Evolutionary conservation across 2,113 vertebrate species (phyloP).

Genomic region (Daphoenositta chrysoptera): DNA sequence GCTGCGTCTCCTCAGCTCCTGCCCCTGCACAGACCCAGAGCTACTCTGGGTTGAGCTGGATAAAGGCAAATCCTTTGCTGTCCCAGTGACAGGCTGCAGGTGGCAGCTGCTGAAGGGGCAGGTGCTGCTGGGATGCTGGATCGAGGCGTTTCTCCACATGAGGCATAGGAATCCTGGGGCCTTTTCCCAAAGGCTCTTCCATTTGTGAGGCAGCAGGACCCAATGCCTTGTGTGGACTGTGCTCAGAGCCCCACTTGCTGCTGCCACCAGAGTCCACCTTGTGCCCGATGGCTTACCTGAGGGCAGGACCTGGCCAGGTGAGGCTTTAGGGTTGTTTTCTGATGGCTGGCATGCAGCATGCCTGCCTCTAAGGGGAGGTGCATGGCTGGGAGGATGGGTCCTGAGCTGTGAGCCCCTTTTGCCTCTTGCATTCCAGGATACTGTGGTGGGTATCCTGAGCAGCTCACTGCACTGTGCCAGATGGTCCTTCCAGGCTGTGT

Average conservation of each 20-base stretch:
- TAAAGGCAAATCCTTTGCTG: neutral
- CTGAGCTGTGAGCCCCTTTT: neutral
- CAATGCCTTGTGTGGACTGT: rapidly evolving
- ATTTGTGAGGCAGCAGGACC: rapidly evolving
- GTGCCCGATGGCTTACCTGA: rapidly evolving
- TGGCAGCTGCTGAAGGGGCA: neutral
- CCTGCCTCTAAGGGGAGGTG: neutral
- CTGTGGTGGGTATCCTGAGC: neutral
- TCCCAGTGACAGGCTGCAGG: neutral
- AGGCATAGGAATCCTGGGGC: neutral
- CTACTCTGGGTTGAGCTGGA: neutral
- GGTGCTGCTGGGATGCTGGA: neutral
- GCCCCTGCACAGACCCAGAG: neutral
- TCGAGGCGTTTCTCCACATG: rapidly evolving
- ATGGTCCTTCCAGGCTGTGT: neutral
- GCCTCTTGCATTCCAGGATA: neutral
- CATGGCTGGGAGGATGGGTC: neutral
- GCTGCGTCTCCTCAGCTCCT: neutral
- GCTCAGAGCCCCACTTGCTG: neutral
- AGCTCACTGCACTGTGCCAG: neutral
- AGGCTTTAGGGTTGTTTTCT: neutral
- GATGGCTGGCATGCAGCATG: neutral
- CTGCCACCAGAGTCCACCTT: rapidly evolving
- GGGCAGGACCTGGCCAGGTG: neutral
- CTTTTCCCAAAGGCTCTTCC: neutral